Base-by-base conservation (phyloP, 2,888 invertebrate genomes). In the Mellilla xanthometata region DNA sequence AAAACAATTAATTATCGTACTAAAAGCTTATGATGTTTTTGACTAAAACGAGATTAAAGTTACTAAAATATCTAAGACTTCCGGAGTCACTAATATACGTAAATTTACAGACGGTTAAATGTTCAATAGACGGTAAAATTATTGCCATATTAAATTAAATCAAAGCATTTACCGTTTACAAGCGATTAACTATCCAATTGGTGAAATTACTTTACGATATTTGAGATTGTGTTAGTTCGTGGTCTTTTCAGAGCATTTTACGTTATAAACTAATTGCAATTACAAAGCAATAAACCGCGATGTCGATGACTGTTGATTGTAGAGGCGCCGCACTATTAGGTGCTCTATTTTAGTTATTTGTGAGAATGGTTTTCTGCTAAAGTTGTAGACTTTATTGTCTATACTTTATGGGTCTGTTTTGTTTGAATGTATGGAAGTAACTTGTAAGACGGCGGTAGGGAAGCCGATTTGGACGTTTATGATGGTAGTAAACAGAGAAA, bases 51-150 rank as follows among this genome's bases (percentile, higher is more conserved):
- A n/a, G n/a, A n/a, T n/a, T n/a, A n/a, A n/a, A n/a, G n/a, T n/a
- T 19, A 19, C 15, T 19, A 6, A 3, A 5, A 6, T 6, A 34
- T 29, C 6, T 28, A 24, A 12, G n/a, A 4, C 27, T 11, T 31
- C 8, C 13, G 7, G 6, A 4, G 19, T 26, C 10, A 39, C 35
- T n/a, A 30, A 27, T 35, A 22, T 24, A 7, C 12, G 12, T 2
- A 45, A 24, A 8, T 24, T 32, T 12, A 34, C 9, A 5, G 2
- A 33, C 12, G 15, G 33, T 27, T 41, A 33, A 27, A 12, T 34
- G 19, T 60, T 59, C 63, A 60, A 60, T 60, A 57, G 57, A 60
- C 62, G 59, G 57, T 54, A 55, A 63, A 57, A 54, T 53, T 60
- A 65, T 60, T 61, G 50, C 52, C 54, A 52, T 60, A 61, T 57